Percentiles rank a stretch among this genome's conserved stretches.
Conservation (phyloP, 2,888 invertebrate genomes). For the Folsomia manolachei region DNA sequence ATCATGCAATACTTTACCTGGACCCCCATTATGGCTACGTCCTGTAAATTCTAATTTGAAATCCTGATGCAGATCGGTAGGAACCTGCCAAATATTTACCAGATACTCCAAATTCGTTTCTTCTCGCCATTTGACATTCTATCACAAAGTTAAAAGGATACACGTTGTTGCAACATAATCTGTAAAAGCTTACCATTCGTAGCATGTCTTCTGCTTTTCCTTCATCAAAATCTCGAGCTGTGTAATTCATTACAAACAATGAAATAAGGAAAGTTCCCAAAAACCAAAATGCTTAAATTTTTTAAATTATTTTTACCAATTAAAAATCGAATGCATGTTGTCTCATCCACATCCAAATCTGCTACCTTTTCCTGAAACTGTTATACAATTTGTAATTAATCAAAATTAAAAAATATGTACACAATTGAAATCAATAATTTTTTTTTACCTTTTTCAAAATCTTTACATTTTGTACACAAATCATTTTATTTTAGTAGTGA, state of each 20-base stretch:
- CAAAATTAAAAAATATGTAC: neutral
- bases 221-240: neutral
- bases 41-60: conserved; percentile 28
- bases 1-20: too few species aligned
- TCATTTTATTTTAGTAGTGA: too few species aligned
- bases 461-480: neutral
- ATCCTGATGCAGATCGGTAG: conserved; percentile 25
- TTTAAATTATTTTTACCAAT: neutral
- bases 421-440: neutral
- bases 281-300: too few species aligned
- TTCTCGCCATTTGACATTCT: conserved; percentile 32
- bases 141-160: neutral
- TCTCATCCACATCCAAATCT: conserved; percentile 17
- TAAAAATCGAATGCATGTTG: conserved; percentile 13
- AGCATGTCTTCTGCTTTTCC: conserved; percentile 28
- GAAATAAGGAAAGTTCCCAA: neutral
- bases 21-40: conserved; percentile 27
- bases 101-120: conserved; percentile 21
- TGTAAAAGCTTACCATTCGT: conserved; percentile 17
- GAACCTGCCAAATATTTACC: conserved; percentile 13
- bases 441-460: neutral
- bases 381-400: neutral
- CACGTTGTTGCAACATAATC: too few species aligned
- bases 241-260: neutral
- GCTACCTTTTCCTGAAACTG: conserved; percentile 12